Evolutionary conservation across 2,888 invertebrate genomes (phyloP).

Genomic region (Diploptera punctata): DNA sequence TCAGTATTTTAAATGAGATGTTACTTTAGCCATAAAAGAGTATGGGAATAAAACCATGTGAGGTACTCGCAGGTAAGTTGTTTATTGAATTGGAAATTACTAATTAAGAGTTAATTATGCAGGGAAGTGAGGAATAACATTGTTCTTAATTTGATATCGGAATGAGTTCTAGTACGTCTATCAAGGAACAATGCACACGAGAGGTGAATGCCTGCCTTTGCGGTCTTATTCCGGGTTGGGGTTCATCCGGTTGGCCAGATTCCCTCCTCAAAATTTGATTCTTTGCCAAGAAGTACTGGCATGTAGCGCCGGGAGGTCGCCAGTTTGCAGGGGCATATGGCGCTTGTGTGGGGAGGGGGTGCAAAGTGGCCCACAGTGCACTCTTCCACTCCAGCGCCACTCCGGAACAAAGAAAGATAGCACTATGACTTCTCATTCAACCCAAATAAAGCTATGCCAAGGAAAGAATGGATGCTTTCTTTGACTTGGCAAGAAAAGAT

Average conservation of each 20-base stretch:
- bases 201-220: constrained; percentile 1
- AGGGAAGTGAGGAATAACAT: no score
- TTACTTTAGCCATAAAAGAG: no score
- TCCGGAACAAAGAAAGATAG: constrained; percentile 19
- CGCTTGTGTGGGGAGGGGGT: constrained; percentile 9
- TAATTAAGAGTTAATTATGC: no score
- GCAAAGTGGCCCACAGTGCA: constrained; percentile 9
- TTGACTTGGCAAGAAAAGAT: neutral
- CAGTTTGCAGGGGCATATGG: constrained; percentile 3
- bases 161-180: no score
- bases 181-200: no score
- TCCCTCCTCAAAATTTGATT: constrained; percentile 4
- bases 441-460: constrained; percentile 19
- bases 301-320: neutral
- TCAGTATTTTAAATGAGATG: no score
- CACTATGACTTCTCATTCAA: constrained; percentile 21
- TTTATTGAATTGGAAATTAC: no score
- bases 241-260: constrained; percentile 4
- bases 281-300: constrained; percentile 8
- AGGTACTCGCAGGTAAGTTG: no score
- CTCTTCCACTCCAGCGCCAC: neutral
- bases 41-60: no score
- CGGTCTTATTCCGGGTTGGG: neutral
- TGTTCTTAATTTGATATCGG: no score
- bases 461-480: neutral